A percentile compares a stretch with the other conserved stretches of the same genome.
Conservation (phyloP, 2,113 vertebrate species). For the Embiotoca jacksoni region DNA sequence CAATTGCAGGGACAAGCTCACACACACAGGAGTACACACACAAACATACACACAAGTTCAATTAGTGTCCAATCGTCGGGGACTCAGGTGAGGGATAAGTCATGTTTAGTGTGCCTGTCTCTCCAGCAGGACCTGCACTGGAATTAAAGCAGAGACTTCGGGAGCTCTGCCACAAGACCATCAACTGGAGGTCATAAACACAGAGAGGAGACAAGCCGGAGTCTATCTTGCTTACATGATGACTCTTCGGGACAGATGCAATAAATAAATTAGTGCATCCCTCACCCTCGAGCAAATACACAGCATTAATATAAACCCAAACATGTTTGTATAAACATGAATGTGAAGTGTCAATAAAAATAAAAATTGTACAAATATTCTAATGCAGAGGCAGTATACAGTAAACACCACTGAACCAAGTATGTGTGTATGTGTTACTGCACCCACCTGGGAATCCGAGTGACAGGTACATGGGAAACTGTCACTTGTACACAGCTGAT, state of each 20-base stretch:
- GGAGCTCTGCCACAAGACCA: constrained; percentile 50
- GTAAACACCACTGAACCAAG: constrained; percentile 16
- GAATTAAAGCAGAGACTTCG: constrained; percentile 66
- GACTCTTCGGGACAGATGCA: constrained; percentile 49
- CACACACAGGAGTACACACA: constrained; percentile 5
- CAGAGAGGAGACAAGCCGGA: constrained; percentile 54
- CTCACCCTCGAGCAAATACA: constrained; percentile 12
- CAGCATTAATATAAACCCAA: constrained; percentile 41
- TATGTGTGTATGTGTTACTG: constrained; percentile 22
- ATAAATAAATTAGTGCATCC: constrained; percentile 65
- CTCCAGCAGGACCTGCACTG: constrained; percentile 29
- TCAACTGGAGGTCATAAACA: constrained; percentile 69
- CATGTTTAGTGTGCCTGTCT: constrained; percentile 68
- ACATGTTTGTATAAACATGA: constrained; percentile 16
- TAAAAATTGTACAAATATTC: constrained; percentile 27
- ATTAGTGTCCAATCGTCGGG: constrained; percentile 58
- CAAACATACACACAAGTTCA: constrained; percentile 52
- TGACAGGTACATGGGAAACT: constrained; percentile 76
- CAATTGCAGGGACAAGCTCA: constrained; percentile 5
- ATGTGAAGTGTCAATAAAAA: constrained; percentile 26
- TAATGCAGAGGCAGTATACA: constrained; percentile 12
- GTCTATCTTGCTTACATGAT: constrained; percentile 50
- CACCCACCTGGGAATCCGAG: constrained; percentile 65
- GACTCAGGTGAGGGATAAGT: constrained; percentile 65
- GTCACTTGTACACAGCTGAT: constrained; percentile 69